Conservation (phyloP, 2,888 invertebrate species). For the Protonemura montana region DNA sequence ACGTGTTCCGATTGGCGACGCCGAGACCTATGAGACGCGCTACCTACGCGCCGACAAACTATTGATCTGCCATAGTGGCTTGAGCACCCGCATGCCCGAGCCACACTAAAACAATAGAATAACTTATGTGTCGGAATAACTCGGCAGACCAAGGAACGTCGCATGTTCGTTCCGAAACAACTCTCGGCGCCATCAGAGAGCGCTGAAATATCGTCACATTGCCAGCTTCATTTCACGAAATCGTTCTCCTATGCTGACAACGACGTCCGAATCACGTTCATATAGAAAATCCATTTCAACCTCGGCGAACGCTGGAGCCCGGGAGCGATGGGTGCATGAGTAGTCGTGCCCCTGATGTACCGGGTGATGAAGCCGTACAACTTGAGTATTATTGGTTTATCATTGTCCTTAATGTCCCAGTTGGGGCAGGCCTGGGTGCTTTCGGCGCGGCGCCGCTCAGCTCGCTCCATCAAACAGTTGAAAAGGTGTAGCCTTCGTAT, state of each 20-base stretch:
- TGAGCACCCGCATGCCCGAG: neutral
- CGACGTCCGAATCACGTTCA: too few relatives aligned
- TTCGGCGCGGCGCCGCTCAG: neutral
- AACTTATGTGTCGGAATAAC: slow-evolving; percentile 4
- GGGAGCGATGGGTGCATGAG: too few relatives aligned
- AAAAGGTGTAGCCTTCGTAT: slow-evolving; percentile 36
- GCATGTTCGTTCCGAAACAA: neutral
- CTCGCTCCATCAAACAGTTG: neutral
- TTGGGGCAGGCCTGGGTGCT: neutral
- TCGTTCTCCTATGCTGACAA: too few relatives aligned
- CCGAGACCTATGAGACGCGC: neutral
- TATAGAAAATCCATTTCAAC: too few relatives aligned
- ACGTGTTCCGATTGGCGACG: neutral
- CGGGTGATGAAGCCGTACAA: neutral
- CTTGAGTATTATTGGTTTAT: slow-evolving; percentile 25
- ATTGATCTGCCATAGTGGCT: neutral
- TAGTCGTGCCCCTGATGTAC: neutral
- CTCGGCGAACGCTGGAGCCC: too few relatives aligned
- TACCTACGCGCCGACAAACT: neutral
- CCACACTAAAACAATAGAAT: neutral
- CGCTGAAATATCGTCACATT: neutral
- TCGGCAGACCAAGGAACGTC: neutral
- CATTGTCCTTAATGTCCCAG: slow-evolving; percentile 33
- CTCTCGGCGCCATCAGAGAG: neutral
- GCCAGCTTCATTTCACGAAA: too few relatives aligned